phyloP scores from a whole-genome alignment of 2,888 invertebrate genomes.

The Trissolcus japonicus region DNA sequence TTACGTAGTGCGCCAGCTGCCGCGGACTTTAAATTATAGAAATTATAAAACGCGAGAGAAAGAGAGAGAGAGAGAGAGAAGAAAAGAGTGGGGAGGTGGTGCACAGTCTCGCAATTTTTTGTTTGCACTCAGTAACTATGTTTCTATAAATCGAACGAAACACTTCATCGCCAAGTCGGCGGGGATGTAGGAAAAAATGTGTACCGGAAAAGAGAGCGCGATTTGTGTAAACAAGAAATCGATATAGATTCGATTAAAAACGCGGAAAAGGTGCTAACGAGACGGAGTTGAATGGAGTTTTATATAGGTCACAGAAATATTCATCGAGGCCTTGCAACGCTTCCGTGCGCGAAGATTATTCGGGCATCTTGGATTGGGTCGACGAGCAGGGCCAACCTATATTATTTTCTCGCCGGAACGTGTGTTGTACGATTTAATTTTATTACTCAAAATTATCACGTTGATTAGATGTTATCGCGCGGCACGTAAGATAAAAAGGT shows the following conservation, averaged over 20 bases:
- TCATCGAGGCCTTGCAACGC: slow-evolving; percentile 11
- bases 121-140: slow-evolving; percentile 42
- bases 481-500: slow-evolving; percentile 9
- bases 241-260: slow-evolving; percentile 21
- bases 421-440: slow-evolving; percentile 22
- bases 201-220: not conserved
- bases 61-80: slow-evolving; percentile 64
- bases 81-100: no score
- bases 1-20: slow-evolving; percentile 75
- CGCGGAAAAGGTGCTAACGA: slow-evolving; percentile 14
- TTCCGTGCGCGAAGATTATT: slow-evolving; percentile 3
- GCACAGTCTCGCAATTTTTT: slow-evolving; percentile 59
- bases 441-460: slow-evolving; percentile 40
- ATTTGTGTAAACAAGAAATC: slow-evolving; percentile 40
- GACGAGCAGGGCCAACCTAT: not conserved
- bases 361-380: not conserved
- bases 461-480: slow-evolving; percentile 24
- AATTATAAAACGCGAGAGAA: slow-evolving; percentile 74
- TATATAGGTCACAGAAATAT: slow-evolving; percentile 29
- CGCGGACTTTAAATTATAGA: slow-evolving; percentile 76
- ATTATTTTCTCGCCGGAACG: slow-evolving; percentile 3
- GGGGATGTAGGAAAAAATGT: not conserved
- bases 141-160: slow-evolving; percentile 41
- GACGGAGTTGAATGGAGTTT: slow-evolving; percentile 6
- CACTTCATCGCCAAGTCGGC: slow-evolving; percentile 27